These are phyloP conservation scores for Leucoraja erinaceus DNA, from an alignment of 2,113 vertebrate genomes.

Conservation along the genomic window DNA sequence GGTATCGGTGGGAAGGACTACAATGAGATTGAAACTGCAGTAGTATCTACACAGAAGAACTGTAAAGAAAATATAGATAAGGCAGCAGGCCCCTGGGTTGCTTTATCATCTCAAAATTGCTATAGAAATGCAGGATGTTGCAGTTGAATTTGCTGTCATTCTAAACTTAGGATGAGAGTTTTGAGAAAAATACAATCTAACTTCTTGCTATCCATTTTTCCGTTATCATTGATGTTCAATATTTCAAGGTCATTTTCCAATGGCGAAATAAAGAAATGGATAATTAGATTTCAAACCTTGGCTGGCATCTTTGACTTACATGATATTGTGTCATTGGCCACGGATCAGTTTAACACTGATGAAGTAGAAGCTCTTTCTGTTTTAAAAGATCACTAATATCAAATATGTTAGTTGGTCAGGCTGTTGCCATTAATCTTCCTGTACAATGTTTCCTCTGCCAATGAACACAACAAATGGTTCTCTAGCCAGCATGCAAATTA, in stretches of 20 bases:
- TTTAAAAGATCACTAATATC: not conserved
- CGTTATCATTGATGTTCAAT: not conserved
- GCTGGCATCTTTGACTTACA: not conserved
- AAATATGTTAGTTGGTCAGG: not conserved
- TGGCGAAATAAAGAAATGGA: not conserved
- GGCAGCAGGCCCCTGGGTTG: not conserved
- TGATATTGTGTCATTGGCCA: not conserved
- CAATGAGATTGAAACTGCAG: not conserved
- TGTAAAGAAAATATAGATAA: not conserved
- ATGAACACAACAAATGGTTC: not conserved
- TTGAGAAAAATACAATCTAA: not conserved
- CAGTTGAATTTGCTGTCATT: not conserved
- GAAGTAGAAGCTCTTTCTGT: not conserved
- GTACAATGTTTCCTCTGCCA: not conserved
- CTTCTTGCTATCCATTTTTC: not conserved
- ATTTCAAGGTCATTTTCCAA: not conserved
- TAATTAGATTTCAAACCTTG: not conserved
- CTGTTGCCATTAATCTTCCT: not conserved
- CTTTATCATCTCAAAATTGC: not conserved
- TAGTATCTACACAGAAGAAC: too few species aligned
- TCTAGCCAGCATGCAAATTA: not conserved
- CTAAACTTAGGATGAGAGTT: not conserved
- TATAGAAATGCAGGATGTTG: not conserved
- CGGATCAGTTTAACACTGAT: not conserved
- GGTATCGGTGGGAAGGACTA: not conserved